Base-by-base conservation (phyloP, 2,113 vertebrate genomes). In the Oncorhynchus gorbuscha region DNA sequence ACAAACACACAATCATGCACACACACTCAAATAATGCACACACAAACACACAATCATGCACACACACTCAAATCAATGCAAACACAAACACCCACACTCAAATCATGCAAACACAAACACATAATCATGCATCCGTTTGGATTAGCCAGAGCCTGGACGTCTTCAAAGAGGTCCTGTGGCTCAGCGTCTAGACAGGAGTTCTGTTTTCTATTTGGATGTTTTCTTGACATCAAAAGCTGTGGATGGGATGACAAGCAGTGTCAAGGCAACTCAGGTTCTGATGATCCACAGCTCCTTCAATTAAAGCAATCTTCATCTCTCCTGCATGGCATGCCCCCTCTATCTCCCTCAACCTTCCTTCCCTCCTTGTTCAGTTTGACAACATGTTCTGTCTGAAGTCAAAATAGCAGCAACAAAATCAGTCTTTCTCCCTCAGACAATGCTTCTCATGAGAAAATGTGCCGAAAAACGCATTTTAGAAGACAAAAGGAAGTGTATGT, bases 81-180 rank as follows among this genome's bases (percentile, higher is more conserved):
- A 1, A 55, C 51, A 11, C n/a, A 75, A 64, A n/a, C n/a, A n/a
- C n/a, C n/a, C n/a, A 79, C 4, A 69, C 13, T 35, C 35, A 35
- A 35, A 35, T 35, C 1, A 35, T 35, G 35, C 1, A 35, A 7
- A 35, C 35, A 35, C 32, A 35, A 35, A 69, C 68, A 69, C 35
- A 45, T n/a, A 69, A 3, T 28, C 65, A 28, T 26, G 28, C 12
- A 67, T 28, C 28, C 28, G 5, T 18, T 58, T 58, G 18, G 51
- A 58, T 58, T 5, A 11, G 18, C 51, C 16, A 58, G 16, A 58
- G 18, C 4, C 13, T 16, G 18, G 18, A 58, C 1, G 55, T 76
- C 79, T 86, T 86, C 66, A 83, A 79, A 83, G 77, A 62, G 70
- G 83, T 66, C 74, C 51, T 20, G 20, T 64, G n/a, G 83, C 79